Conservation (phyloP, 2,888 invertebrate species). For the Tetranychus truncatus region DNA sequence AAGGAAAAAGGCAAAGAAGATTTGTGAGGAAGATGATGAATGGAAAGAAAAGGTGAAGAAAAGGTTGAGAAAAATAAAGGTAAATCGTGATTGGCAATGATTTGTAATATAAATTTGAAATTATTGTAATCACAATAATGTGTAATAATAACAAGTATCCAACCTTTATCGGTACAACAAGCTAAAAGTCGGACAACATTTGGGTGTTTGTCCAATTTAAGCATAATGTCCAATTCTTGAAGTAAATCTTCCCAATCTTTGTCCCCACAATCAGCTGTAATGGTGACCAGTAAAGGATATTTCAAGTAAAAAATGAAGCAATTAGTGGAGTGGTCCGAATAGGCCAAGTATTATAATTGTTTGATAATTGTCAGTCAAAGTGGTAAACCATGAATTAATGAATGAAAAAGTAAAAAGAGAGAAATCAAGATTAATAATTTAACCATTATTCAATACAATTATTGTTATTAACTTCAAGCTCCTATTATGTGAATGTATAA, state of each 20-base stretch:
- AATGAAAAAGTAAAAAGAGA: too few relatives aligned
- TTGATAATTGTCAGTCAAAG: too few relatives aligned
- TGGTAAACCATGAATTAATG: too few relatives aligned
- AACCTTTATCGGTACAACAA: conserved; percentile 62
- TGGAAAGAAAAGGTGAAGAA: not conserved
- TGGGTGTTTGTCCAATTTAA: conserved; percentile 67
- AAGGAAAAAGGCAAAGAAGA: not conserved
- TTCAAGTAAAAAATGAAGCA: too few relatives aligned
- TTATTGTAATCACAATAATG: not conserved
- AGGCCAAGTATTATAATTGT: too few relatives aligned
- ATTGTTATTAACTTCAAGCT: too few relatives aligned
- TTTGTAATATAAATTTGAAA: not conserved
- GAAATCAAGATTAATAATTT: too few relatives aligned
- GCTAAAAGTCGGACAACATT: conserved; percentile 72
- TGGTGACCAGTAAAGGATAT: not conserved
- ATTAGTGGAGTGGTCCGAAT: too few relatives aligned
- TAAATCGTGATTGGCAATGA: not conserved
- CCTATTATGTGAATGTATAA: too few relatives aligned
- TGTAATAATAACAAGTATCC: conserved; percentile 11
- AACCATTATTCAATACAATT: too few relatives aligned
- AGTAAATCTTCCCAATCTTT: conserved; percentile 47
- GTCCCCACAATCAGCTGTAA: conserved; percentile 7
- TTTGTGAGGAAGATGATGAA: not conserved
- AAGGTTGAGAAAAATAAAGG: not conserved
- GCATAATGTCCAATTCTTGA: conserved; percentile 76